Evolutionary conservation across 2,888 invertebrate genomes (phyloP).

Genomic region (Lapara coniferarum): DNA sequence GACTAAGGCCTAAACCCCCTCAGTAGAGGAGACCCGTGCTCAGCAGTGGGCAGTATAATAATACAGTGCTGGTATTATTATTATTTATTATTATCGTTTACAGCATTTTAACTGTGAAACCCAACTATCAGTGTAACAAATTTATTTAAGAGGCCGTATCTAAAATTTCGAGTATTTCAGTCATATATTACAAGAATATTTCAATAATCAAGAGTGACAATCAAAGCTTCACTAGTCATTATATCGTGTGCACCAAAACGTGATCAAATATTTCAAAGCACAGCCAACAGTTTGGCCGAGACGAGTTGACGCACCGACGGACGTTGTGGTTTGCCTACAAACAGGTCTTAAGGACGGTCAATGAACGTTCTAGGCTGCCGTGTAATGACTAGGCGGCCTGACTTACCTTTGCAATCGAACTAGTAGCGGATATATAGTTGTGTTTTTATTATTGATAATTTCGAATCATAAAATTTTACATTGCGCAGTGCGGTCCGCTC

Average conservation of each 20-base stretch:
- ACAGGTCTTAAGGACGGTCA: slow-evolving; percentile 21
- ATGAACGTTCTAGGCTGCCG: slow-evolving; percentile 21
- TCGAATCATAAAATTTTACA: neutral
- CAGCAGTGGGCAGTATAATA: too few relatives aligned
- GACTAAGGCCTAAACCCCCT: too few relatives aligned
- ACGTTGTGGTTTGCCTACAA: slow-evolving; percentile 7
- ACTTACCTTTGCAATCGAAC: neutral
- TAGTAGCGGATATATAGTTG: slow-evolving; percentile 5
- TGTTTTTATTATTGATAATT: neutral
- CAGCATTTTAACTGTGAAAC: too few relatives aligned
- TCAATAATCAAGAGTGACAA: too few relatives aligned
- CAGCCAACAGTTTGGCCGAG: slow-evolving; percentile 8
- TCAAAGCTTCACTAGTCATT: too few relatives aligned
- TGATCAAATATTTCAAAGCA: neutral
- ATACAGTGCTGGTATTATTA: too few relatives aligned
- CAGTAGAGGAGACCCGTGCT: too few relatives aligned
- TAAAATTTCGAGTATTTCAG: too few relatives aligned
- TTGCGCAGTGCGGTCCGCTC: neutral
- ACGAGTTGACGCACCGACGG: slow-evolving; percentile 9
- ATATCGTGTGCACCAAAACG: neutral
- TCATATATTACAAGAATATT: too few relatives aligned
- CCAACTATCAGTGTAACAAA: neutral
- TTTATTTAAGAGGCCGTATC: too few relatives aligned
- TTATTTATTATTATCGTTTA: too few relatives aligned
- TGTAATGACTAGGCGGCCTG: slow-evolving; percentile 10